phyloP scores from a whole-genome alignment of 1,140 invertebrate species.

The Kradibia gibbosae region DNA sequence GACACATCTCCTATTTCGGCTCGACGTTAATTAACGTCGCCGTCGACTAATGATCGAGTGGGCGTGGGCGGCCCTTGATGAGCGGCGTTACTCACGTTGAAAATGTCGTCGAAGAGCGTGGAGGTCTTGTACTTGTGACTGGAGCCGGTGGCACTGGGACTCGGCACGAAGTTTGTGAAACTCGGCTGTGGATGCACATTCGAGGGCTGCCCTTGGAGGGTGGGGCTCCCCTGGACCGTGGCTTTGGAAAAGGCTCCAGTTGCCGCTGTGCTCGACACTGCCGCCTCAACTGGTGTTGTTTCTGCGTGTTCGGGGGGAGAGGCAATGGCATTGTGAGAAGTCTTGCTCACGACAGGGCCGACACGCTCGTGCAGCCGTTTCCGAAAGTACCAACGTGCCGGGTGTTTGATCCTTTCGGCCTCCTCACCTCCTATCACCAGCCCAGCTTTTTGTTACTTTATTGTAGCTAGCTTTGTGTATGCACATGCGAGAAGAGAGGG shows the following conservation, averaged over 20 bases:
- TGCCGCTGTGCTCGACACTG: not conserved
- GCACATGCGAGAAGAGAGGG: not conserved
- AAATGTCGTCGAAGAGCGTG: constrained; percentile 65
- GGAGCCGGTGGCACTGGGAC: not conserved
- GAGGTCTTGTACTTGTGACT: constrained; percentile 47
- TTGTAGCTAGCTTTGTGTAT: not conserved
- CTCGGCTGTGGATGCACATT: no score
- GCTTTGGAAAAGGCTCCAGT: not conserved
- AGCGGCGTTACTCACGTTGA: constrained; percentile 59
- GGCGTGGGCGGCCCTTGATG: no score
- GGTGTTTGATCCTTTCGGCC: constrained; percentile 32
- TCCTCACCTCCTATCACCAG: constrained; percentile 1
- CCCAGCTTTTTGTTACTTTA: constrained; percentile 9
- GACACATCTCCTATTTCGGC: no score
- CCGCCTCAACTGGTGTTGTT: not conserved
- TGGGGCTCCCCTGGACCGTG: not conserved
- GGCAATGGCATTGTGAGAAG: constrained; percentile 33
- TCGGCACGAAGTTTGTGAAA: no score
- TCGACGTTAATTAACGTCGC: no score
- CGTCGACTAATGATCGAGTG: no score
- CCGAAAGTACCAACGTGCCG: constrained; percentile 50
- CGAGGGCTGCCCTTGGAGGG: no score
- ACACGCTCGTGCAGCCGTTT: constrained; percentile 45
- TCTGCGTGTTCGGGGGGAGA: constrained; percentile 8
- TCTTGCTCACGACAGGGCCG: constrained; percentile 16